Conservation (phyloP, 2,113 vertebrate genomes). For the Capreolus pygargus region DNA sequence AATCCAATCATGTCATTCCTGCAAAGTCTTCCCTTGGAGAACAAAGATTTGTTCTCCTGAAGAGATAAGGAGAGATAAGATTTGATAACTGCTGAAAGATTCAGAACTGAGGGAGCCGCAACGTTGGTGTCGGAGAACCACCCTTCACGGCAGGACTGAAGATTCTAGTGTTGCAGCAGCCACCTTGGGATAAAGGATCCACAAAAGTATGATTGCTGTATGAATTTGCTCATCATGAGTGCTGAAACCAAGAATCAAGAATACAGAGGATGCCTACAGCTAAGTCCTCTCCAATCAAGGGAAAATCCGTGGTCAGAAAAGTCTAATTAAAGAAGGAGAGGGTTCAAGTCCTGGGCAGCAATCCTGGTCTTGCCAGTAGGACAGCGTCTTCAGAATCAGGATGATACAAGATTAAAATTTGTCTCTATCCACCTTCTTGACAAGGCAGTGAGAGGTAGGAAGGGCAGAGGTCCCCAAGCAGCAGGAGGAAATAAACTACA, state of each 20-base stretch:
- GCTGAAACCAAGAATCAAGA: background rate
- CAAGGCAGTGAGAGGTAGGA: background rate
- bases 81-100: background rate
- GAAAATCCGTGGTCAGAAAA: background rate
- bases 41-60: background rate
- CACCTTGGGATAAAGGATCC: background rate
- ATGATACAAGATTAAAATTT: background rate
- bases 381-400: background rate
- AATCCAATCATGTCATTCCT: background rate
- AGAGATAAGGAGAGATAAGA: background rate
- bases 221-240: background rate
- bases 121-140: background rate
- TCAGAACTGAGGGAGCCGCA: background rate
- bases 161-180: background rate
- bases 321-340: background rate
- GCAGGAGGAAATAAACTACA: background rate
- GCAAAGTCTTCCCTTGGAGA: background rate
- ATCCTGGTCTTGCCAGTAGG: background rate
- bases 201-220: background rate
- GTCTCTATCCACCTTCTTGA: background rate
- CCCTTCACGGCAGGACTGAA: background rate
- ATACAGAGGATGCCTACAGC: background rate
- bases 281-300: background rate
- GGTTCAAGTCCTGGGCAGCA: fast-evolving
- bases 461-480: background rate